These are phyloP conservation scores for Drosophila neocordata DNA, from an alignment of 1,140 invertebrate genomes.

Conservation along the genomic window DNA sequence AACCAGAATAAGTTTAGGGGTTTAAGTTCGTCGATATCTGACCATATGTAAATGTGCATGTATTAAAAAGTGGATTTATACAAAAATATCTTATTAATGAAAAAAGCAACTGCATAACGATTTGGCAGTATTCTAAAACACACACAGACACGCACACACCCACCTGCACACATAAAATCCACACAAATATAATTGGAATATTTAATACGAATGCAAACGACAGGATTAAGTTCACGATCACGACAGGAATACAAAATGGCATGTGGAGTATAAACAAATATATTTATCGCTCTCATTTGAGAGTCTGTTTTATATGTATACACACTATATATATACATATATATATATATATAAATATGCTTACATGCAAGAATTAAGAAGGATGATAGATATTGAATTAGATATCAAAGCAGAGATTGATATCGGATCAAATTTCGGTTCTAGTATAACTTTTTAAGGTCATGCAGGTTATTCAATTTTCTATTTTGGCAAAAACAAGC, in stretches of 20 bases:
- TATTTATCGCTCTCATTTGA: not conserved
- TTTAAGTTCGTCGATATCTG: slow-evolving; percentile 2
- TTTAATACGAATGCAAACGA: slow-evolving; percentile 4
- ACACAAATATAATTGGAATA: slow-evolving; percentile 2
- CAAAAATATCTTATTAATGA: slow-evolving; percentile 25
- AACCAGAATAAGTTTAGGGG: slow-evolving; percentile 88
- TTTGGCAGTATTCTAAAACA: slow-evolving; percentile 28
- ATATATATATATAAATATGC: not conserved
- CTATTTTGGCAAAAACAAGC: not conserved
- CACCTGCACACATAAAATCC: slow-evolving; percentile 21
- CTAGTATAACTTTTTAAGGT: not conserved
- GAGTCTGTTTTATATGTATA: slow-evolving; percentile 1
- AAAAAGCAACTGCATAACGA: slow-evolving; percentile 14
- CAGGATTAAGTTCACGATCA: slow-evolving; percentile 4
- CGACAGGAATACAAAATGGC: not conserved
- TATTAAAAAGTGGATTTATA: slow-evolving; percentile 21
- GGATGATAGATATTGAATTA: not conserved
- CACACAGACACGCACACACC: slow-evolving; percentile 39
- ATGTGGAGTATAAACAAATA: not conserved
- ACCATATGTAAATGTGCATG: slow-evolving; percentile 22
- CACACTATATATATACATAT: not conserved
- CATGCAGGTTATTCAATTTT: not conserved
- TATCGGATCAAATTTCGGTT: not conserved
- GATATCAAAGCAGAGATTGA: not conserved
- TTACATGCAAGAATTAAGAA: not conserved